Base-by-base conservation (phyloP, 92 coral and sea anemone genomes). In the Isaurus tuberculatus region DNA sequence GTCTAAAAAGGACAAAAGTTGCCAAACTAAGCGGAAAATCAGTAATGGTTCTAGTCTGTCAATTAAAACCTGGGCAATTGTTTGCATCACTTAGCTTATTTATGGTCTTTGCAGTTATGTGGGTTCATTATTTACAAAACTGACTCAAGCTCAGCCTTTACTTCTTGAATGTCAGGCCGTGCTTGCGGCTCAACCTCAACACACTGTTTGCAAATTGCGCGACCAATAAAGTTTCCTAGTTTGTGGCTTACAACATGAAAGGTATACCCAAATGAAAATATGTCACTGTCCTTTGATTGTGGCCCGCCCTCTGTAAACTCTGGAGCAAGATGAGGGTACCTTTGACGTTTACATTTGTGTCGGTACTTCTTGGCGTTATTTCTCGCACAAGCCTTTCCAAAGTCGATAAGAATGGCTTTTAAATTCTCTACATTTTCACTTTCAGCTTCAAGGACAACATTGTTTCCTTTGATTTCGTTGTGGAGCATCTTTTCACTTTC, bases 41-140 rank as follows among this genome's bases (percentile, higher is more conserved):
- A 46, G 53, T 46, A 11, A 46, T 46, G 53, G 46, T 51, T 51
- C 58, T 28, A 23, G 70, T 28, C 17, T 0, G 72, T 67, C 46
- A 67, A 67, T 67, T 31, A 67, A 67, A 67, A 67, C 72, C 31
- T 66, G 2, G 65, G 27, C 65, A 57, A 1, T n/a, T 22, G 66
- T 60, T 60, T 60, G 15, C 66, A 60, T 60, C 66, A 60, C 66
- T 60, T 22, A 60, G 66, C 29, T 60, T 60, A 22, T 60, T 22
- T 23, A 26, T n/a, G 14, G 11, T 60, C 66, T 23, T 60, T 60
- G 11, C 31, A 60, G 66, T 60, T 60, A 60, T 26, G 66, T 30
- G 11, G n/a, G 66, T 60, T 60, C 66, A 60, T 23, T 51, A 51
- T 51, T 51, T 51, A 51, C 46, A 42, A 51, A 11, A 51, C 22